These are phyloP conservation scores for Noctua pronuba DNA, from an alignment of 2,888 invertebrate species.

Conservation along the genomic window DNA sequence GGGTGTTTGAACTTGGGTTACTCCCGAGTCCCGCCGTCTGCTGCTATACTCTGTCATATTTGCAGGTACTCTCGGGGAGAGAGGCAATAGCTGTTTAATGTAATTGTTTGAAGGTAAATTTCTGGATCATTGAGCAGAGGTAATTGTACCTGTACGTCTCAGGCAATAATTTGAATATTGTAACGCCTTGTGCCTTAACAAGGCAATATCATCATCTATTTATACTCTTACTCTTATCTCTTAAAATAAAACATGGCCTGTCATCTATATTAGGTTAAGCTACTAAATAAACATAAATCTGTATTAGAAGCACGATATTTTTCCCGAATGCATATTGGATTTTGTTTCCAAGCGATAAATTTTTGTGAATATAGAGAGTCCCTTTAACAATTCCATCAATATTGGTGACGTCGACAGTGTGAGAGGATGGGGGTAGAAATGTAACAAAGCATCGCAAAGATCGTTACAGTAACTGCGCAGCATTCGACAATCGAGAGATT, in stretches of 20 bases:
- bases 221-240: neutral
- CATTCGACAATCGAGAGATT: neutral
- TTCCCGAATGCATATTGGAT: constrained; percentile 46
- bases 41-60: constrained; percentile 46
- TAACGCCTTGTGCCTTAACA: neutral
- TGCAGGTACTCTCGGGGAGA: constrained; percentile 4
- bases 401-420: constrained; percentile 40
- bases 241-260: constrained; percentile 12
- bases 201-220: neutral
- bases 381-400: constrained; percentile 65
- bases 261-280: constrained; percentile 16
- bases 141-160: neutral
- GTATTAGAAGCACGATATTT: constrained; percentile 38
- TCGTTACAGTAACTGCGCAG: constrained; percentile 19
- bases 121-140: constrained; percentile 3
- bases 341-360: constrained; percentile 57
- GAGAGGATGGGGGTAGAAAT: constrained; percentile 10
- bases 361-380: constrained; percentile 54
- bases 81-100: constrained; percentile 4
- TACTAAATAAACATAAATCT: constrained; percentile 42
- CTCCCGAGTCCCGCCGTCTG: constrained; percentile 28
- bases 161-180: neutral
- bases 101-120: constrained; percentile 17
- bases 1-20: constrained; percentile 54
- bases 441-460: constrained; percentile 33